These are phyloP conservation scores for Drosophila cardini DNA, from an alignment of 1,140 invertebrate genomes.

Conservation along the genomic window DNA sequence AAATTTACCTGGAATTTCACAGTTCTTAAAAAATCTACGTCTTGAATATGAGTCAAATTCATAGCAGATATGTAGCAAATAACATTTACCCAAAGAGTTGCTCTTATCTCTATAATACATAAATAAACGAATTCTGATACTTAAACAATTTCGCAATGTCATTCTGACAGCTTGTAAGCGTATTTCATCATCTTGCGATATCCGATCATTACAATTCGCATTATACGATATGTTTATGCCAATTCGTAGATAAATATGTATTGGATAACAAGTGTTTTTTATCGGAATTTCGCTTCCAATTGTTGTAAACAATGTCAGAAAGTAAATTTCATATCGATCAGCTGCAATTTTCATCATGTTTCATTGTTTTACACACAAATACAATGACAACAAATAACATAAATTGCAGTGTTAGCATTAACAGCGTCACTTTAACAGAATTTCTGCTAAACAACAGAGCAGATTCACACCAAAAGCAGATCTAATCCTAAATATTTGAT, in stretches of 20 bases:
- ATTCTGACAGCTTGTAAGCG: background rate
- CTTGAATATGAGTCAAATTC: conserved; percentile 1
- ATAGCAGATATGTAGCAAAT: background rate
- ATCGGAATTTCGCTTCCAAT: background rate
- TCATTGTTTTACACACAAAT: background rate
- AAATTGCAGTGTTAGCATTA: background rate
- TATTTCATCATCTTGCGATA: conserved; percentile 39
- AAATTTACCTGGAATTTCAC: conserved; percentile 7
- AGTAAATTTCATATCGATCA: background rate
- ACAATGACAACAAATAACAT: background rate
- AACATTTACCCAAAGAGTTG: background rate
- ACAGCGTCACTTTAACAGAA: background rate
- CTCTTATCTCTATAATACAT: conserved; percentile 20
- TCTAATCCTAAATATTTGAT: too few species aligned
- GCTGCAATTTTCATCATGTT: background rate
- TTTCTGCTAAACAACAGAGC: background rate
- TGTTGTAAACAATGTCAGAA: background rate
- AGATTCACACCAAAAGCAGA: too few species aligned
- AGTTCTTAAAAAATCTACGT: conserved; percentile 2
- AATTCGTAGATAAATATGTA: conserved; percentile 11
- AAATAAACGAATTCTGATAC: conserved; percentile 34
- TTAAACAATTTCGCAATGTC: conserved; percentile 20
- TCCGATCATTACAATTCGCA: conserved; percentile 7
- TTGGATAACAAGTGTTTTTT: conserved; percentile 13
- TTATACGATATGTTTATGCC: conserved; percentile 11